phyloP scores from a whole-genome alignment of 1,140 invertebrate species.

The Penaeus japonicus region DNA sequence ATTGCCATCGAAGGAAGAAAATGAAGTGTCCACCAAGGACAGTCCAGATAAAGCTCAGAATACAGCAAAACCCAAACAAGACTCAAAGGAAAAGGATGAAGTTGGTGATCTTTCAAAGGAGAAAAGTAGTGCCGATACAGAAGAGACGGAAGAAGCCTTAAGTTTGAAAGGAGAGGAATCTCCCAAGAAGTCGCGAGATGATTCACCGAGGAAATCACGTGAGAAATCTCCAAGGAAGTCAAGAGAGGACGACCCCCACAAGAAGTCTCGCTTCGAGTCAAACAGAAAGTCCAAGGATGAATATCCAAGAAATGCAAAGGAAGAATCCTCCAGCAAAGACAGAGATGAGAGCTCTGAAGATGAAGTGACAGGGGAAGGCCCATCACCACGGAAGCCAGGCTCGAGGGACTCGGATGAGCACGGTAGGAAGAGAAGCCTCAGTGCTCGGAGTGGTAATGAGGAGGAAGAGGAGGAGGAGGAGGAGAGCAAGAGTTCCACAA shows the following conservation, averaged over 20 bases:
- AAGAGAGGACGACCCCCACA: too few relatives aligned
- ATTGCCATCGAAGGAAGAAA: too few relatives aligned
- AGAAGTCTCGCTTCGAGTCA: too few relatives aligned
- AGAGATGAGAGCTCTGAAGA: constrained; percentile 11
- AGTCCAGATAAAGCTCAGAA: too few relatives aligned
- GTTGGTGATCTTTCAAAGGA: background rate
- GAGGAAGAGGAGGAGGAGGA: background rate
- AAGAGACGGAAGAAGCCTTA: background rate
- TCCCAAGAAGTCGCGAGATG: background rate
- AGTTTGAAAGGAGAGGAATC: background rate
- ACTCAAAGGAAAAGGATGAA: background rate
- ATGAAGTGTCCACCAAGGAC: too few relatives aligned
- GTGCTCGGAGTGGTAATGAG: background rate
- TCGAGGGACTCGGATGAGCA: too few relatives aligned
- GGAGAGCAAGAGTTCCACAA: background rate
- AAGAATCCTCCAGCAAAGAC: background rate
- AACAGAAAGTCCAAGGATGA: too few relatives aligned
- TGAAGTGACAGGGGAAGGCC: too few relatives aligned
- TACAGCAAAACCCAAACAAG: background rate
- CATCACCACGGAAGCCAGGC: too few relatives aligned
- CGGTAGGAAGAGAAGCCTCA: too few relatives aligned
- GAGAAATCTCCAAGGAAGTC: too few relatives aligned
- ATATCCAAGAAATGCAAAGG: background rate
- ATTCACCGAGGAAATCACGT: too few relatives aligned
- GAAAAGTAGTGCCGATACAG: background rate